phyloP scores from a whole-genome alignment of 2,797 vertebrate species.

The Balearica regulorum region DNA sequence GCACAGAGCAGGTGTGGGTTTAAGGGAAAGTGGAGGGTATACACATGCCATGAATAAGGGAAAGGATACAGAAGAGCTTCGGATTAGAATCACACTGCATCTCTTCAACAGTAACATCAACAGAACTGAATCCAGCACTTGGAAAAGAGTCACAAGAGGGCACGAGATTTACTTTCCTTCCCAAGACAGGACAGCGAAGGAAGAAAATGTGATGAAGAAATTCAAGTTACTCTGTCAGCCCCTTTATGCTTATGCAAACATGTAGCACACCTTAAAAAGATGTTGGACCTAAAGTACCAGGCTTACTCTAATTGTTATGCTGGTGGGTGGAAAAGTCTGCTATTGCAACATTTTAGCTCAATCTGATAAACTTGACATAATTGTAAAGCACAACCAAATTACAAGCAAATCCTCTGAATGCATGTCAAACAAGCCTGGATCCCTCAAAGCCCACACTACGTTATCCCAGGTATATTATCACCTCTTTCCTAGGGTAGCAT shows the following conservation, averaged over 20 bases:
- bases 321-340: neutral
- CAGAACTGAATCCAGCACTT: neutral
- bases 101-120: neutral
- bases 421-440: neutral
- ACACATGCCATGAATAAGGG: rapidly evolving
- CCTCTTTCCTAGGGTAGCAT: neutral
- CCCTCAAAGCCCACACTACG: neutral
- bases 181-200: neutral
- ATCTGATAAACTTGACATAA: neutral
- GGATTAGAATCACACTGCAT: neutral
- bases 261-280: neutral
- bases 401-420: neutral
- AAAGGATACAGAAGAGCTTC: neutral
- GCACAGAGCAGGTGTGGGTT: neutral
- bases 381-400: neutral
- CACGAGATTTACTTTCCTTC: neutral
- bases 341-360: neutral
- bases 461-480: neutral
- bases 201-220: neutral
- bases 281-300: neutral
- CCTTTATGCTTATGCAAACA: neutral
- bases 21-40: neutral
- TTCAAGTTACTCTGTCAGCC: neutral
- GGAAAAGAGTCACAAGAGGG: neutral
- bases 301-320: neutral